Conservation (phyloP, 2,888 invertebrate species). For the Scaptomyza parva region DNA sequence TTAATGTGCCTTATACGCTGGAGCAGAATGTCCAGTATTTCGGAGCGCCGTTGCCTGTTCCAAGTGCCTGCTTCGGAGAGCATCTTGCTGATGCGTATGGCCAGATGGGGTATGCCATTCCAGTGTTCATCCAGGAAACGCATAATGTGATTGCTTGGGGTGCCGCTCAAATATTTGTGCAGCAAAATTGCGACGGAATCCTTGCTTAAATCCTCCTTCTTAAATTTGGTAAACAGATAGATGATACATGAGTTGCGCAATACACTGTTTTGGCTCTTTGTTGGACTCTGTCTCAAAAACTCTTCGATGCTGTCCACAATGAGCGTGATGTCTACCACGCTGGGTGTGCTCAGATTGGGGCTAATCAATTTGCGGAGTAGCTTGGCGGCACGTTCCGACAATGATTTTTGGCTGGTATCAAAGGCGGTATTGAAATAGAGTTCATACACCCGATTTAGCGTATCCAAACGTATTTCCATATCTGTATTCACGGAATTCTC, state of each 20-base stretch:
- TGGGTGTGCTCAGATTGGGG: background rate
- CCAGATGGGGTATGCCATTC: constrained; percentile 36
- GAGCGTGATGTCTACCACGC: background rate
- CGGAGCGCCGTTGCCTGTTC: constrained; percentile 27
- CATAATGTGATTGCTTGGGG: constrained; percentile 40
- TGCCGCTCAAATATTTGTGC: constrained; percentile 6
- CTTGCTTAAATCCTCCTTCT: background rate
- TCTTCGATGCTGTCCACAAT: constrained; percentile 47
- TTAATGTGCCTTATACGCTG: constrained; percentile 27
- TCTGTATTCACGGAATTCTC: constrained; percentile 32
- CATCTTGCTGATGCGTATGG: constrained; percentile 16
- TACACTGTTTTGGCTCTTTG: background rate
- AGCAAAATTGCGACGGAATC: constrained; percentile 36
- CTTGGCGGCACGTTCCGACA: constrained; percentile 49
- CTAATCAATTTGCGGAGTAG: constrained; percentile 35
- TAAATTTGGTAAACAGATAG: constrained; percentile 46
- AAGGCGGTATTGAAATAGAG: constrained; percentile 16
- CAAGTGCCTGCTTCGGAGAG: background rate
- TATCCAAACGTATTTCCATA: constrained; percentile 37
- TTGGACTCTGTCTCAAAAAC: constrained; percentile 17
- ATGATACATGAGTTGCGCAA: constrained; percentile 52
- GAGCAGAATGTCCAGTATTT: constrained; percentile 43
- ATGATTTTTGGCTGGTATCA: constrained; percentile 21
- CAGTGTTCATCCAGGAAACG: constrained; percentile 35
- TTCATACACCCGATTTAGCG: constrained; percentile 34